Conservation (phyloP, 2,888 invertebrate species). For the Tetranychus piercei region DNA sequence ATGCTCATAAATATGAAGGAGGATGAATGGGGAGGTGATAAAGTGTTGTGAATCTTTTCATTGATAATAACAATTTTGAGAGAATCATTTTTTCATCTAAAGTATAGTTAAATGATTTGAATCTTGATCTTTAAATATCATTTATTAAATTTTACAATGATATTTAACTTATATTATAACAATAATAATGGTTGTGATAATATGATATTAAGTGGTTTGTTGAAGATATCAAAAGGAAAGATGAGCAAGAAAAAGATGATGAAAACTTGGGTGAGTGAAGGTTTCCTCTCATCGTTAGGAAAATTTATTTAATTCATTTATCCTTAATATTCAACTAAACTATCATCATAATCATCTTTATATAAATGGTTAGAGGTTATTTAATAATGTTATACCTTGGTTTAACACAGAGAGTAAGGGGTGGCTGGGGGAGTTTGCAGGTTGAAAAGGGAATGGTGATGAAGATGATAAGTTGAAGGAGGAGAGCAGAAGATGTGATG, state of each 20-base stretch:
- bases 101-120: neutral
- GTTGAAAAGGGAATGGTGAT: neutral
- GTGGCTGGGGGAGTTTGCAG: neutral
- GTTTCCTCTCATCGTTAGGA: neutral
- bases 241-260: neutral
- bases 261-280: neutral
- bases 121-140: neutral
- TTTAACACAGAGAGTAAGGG: neutral
- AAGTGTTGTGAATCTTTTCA: no score
- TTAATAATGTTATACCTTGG: neutral
- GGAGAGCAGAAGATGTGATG: neutral
- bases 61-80: no score
- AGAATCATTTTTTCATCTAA: no score
- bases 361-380: neutral
- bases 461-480: neutral
- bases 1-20: no score
- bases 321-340: neutral
- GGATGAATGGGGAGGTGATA: no score
- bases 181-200: neutral
- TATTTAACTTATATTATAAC: neutral
- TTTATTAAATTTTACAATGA: neutral
- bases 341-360: neutral
- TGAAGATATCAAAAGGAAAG: neutral
- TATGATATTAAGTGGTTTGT: neutral
- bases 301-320: neutral